Conservation (phyloP, 2,888 invertebrate species). For the Rhaphigaster nebulosa region DNA sequence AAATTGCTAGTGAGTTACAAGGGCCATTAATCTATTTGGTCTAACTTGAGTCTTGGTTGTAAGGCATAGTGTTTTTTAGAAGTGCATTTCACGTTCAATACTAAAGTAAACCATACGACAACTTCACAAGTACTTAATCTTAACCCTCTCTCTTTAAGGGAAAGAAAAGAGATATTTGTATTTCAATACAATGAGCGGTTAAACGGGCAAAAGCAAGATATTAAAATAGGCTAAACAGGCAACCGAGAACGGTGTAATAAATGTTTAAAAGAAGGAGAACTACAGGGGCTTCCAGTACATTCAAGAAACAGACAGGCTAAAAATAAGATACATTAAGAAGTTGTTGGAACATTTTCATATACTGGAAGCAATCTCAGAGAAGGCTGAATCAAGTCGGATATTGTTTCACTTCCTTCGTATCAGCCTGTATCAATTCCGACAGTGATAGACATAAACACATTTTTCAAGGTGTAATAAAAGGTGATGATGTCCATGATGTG, state of each 20-base stretch:
- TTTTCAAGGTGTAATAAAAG: neutral
- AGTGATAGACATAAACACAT: neutral
- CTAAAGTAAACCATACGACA: no score
- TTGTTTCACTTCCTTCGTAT: neutral
- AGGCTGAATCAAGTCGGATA: neutral
- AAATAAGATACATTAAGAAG: constrained; percentile 6
- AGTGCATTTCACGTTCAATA: no score
- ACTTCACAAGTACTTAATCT: no score
- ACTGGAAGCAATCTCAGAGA: neutral
- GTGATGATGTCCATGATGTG: neutral
- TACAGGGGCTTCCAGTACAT: neutral
- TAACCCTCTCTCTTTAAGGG: neutral
- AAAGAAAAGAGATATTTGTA: neutral
- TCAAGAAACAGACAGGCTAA: neutral
- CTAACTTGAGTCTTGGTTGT: no score
- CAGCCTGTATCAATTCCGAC: neutral
- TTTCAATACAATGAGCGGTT: neutral
- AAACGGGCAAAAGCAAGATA: neutral
- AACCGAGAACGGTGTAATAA: neutral
- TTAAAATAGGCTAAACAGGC: neutral
- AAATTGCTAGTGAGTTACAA: no score
- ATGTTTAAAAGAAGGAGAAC: neutral
- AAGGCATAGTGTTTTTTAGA: no score
- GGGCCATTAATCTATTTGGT: no score
- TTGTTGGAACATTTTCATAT: neutral